These are phyloP conservation scores for Diaphora mendica DNA, from an alignment of 2,888 invertebrate genomes.

Conservation along the genomic window DNA sequence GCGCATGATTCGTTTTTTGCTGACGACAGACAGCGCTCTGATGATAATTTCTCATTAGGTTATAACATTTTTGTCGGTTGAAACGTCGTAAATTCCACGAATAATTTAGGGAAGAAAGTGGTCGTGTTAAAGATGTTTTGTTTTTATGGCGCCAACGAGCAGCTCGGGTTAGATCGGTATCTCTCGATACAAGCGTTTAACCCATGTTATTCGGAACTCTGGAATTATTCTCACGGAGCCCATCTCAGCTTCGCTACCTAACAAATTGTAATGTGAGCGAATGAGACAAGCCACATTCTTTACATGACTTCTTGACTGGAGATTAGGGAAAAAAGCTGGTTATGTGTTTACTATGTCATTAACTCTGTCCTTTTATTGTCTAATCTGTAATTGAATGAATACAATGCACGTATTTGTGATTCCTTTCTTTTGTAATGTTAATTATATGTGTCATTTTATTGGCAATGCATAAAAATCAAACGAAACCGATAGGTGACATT, in stretches of 20 bases:
- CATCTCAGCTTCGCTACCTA: slow-evolving; percentile 65
- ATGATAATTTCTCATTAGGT: slow-evolving; percentile 87
- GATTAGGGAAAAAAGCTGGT: slow-evolving; percentile 47
- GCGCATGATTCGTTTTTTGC: slow-evolving; percentile 80
- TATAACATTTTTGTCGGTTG: slow-evolving; percentile 84
- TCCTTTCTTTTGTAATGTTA: neutral
- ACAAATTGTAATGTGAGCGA: slow-evolving; percentile 78
- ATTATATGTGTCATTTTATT: neutral
- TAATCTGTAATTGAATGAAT: slow-evolving; percentile 16
- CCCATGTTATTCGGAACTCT: slow-evolving; percentile 83
- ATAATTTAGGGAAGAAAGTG: slow-evolving; percentile 86
- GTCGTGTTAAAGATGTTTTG: slow-evolving; percentile 83
- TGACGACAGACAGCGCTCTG: slow-evolving; percentile 68
- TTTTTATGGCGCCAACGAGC: slow-evolving; percentile 86
- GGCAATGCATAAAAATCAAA: slow-evolving; percentile 3
- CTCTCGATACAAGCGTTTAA: slow-evolving; percentile 84
- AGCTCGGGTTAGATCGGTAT: slow-evolving; percentile 85
- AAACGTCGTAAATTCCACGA: slow-evolving; percentile 85
- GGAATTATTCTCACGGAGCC: slow-evolving; percentile 82
- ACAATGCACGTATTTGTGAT: neutral
- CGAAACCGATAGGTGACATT: slow-evolving; percentile 20
- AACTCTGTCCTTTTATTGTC: slow-evolving; percentile 31
- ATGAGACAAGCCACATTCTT: slow-evolving; percentile 63
- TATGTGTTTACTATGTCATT: slow-evolving; percentile 41
- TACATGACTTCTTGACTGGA: slow-evolving; percentile 45